Evolutionary conservation across 2,113 vertebrate species (phyloP).

Genomic region (Eptesicus fuscus): DNA sequence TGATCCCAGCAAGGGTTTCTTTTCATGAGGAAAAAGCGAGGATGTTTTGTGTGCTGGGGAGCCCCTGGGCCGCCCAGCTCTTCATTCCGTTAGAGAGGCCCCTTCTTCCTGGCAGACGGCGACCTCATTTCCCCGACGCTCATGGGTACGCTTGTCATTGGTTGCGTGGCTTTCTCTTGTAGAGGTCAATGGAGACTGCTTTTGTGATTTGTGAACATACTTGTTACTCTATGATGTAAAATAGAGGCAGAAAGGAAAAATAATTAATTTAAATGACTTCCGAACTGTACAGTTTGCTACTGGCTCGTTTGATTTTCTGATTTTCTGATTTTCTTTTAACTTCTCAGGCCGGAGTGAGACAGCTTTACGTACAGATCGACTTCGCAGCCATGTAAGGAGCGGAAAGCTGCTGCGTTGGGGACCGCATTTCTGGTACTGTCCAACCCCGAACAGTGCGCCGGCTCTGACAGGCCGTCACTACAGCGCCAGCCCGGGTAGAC

Average conservation of each 20-base stretch:
- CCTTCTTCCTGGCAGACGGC: not conserved
- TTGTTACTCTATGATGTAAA: not conserved
- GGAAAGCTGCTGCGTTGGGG: slow-evolving; percentile 76
- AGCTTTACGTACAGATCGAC: slow-evolving; percentile 97
- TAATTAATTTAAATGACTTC: not conserved
- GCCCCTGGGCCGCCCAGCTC: not conserved
- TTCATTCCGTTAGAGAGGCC: not conserved
- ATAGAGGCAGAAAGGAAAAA: slow-evolving; percentile 21
- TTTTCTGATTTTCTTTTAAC: slow-evolving; percentile 28
- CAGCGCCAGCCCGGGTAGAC: slow-evolving; percentile 22
- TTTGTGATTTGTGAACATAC: not conserved
- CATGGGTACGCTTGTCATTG: not conserved
- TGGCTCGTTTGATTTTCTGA: not conserved
- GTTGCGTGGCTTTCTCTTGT: not conserved
- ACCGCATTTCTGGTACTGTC: slow-evolving; percentile 89
- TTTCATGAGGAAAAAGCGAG: not conserved
- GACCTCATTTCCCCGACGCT: not conserved
- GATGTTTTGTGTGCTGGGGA: not conserved
- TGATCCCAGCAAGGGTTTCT: not conserved
- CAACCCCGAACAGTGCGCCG: slow-evolving; percentile 69
- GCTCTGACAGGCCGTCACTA: slow-evolving; percentile 60
- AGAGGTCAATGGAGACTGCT: not conserved
- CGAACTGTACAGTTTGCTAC: not conserved
- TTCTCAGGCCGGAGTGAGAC: slow-evolving; percentile 91
- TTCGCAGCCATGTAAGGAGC: slow-evolving; percentile 89